phyloP scores from a whole-genome alignment of 2,113 vertebrate genomes.

The Macrotus californicus region DNA sequence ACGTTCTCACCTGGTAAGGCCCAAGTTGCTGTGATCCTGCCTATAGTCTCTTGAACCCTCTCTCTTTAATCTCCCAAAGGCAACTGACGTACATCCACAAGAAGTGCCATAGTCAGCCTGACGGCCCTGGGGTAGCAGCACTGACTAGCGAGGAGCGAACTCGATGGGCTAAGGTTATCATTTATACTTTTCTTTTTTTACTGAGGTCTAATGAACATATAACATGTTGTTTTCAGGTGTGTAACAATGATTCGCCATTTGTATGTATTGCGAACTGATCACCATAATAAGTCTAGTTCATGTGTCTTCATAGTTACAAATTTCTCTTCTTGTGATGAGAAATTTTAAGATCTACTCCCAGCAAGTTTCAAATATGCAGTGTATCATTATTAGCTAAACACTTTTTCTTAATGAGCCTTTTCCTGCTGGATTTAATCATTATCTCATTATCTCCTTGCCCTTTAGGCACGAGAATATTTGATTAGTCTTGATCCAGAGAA shows the following conservation, averaged over 20 bases:
- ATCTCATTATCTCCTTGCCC: slow-evolving; percentile 8
- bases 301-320: not conserved
- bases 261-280: not conserved
- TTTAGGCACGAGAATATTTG: slow-evolving; percentile 90
- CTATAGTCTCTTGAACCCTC: slow-evolving; percentile 21
- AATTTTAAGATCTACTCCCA: not conserved
- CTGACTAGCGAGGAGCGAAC: slow-evolving; percentile 92
- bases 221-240: not conserved
- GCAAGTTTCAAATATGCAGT: not conserved
- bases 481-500: slow-evolving; percentile 91
- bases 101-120: slow-evolving; percentile 82
- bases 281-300: not conserved
- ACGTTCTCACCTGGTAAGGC: not conserved
- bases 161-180: slow-evolving; percentile 90
- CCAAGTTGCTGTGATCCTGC: not conserved
- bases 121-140: slow-evolving; percentile 86
- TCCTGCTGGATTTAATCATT: slow-evolving; percentile 31
- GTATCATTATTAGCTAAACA: not conserved
- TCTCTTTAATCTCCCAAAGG: slow-evolving; percentile 76
- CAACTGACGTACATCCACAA: slow-evolving; percentile 87
- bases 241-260: not conserved
- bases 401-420: slow-evolving; percentile 17
- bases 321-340: not conserved
- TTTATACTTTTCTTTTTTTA: not conserved
- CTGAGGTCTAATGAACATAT: not conserved